Evolutionary conservation across 2,797 vertebrate species (phyloP).

Genomic region (Bradypodion pumilum): DNA sequence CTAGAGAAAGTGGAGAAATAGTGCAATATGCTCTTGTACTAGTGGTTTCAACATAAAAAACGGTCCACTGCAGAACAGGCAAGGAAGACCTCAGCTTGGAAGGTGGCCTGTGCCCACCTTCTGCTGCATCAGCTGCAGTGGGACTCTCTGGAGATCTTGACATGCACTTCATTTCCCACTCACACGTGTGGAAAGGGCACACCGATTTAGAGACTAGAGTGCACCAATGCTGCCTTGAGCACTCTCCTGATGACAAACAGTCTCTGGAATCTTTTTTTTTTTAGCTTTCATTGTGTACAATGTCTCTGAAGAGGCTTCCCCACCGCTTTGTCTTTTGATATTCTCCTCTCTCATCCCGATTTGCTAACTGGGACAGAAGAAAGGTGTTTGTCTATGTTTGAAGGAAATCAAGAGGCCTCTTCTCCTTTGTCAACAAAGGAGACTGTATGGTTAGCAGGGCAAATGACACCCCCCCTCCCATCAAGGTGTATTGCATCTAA

Average conservation of each 20-base stretch:
- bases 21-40: conserved; percentile 80
- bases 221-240: neutral
- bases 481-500: neutral
- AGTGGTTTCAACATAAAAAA: conserved; percentile 78
- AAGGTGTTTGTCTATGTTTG: neutral
- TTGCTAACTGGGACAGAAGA: neutral
- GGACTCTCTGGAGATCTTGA: neutral
- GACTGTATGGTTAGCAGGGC: neutral
- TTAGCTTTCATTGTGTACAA: neutral
- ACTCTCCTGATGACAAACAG: neutral
- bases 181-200: neutral
- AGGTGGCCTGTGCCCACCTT: conserved; percentile 43
- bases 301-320: neutral
- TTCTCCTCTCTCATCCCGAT: neutral
- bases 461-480: neutral
- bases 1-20: conserved; percentile 67
- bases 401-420: neutral
- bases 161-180: neutral
- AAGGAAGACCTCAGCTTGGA: conserved; percentile 57
- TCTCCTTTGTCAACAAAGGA: conserved; percentile 12
- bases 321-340: conserved; percentile 28
- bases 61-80: conserved; percentile 67
- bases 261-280: neutral
- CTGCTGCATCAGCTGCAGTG: conserved; percentile 18
- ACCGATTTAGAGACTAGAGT: neutral